Evolutionary conservation across 2,888 invertebrate genomes (phyloP).

Genomic region (Mimachlamys varia): DNA sequence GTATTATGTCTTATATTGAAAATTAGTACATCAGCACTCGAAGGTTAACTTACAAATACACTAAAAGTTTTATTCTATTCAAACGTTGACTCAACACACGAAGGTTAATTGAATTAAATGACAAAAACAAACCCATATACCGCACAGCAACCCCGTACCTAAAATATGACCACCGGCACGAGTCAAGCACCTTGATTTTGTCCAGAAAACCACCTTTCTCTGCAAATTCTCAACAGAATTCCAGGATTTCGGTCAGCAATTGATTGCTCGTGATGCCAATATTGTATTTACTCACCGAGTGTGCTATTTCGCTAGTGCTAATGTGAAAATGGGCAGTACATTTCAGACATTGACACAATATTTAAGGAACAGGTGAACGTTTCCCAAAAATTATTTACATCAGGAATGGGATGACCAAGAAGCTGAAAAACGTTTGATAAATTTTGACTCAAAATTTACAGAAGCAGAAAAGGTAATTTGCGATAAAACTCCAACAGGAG

Average conservation of each 20-base stretch:
- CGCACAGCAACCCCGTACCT: not conserved
- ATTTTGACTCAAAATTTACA: too few relatives aligned
- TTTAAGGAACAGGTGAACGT: too few relatives aligned
- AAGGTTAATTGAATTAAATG: too few relatives aligned
- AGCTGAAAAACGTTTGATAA: too few relatives aligned
- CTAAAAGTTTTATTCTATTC: not conserved
- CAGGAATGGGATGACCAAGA: too few relatives aligned
- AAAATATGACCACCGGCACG: not conserved
- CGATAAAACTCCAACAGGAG: too few relatives aligned
- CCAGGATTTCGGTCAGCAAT: not conserved
- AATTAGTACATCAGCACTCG: not conserved
- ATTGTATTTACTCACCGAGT: too few relatives aligned
- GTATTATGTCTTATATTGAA: not conserved
- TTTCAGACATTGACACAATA: too few relatives aligned
- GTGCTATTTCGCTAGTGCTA: too few relatives aligned
- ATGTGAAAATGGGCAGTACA: too few relatives aligned
- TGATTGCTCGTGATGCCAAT: not conserved
- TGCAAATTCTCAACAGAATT: not conserved
- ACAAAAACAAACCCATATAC: not conserved
- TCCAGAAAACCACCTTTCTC: not conserved
- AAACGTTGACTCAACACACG: not conserved
- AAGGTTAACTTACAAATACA: not conserved
- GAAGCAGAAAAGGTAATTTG: too few relatives aligned
- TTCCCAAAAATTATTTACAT: too few relatives aligned
- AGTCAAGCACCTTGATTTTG: not conserved